Percentiles rank a stretch among this genome's conserved stretches.
Evolutionary conservation across 2,888 invertebrate species (phyloP).

Genomic region (Panzeria rudis): DNA sequence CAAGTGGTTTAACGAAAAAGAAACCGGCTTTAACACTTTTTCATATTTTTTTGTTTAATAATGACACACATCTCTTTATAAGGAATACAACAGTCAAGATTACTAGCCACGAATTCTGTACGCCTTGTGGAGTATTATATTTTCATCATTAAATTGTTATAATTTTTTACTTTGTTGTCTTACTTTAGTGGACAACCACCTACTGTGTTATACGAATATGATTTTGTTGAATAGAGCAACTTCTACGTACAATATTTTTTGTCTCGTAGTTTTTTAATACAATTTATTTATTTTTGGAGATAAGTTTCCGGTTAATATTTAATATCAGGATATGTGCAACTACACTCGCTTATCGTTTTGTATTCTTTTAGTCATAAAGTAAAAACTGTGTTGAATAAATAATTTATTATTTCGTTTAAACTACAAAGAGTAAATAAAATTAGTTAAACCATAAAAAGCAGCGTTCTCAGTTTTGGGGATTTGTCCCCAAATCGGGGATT

Average conservation of each 20-base stretch:
- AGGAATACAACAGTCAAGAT: slow-evolving; percentile 31
- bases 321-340: not conserved
- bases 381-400: slow-evolving; percentile 45
- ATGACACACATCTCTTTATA: slow-evolving; percentile 68
- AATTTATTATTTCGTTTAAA: slow-evolving; percentile 35
- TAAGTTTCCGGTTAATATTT: slow-evolving; percentile 57
- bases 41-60: slow-evolving; percentile 25
- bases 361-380: slow-evolving; percentile 5
- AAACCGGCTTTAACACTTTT: slow-evolving; percentile 60
- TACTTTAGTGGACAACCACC: slow-evolving; percentile 35
- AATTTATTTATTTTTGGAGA: slow-evolving; percentile 43
- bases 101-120: slow-evolving; percentile 15
- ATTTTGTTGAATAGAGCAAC: slow-evolving; percentile 28
- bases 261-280: not conserved
- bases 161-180: slow-evolving; percentile 13
- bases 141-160: slow-evolving; percentile 41
- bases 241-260: slow-evolving; percentile 52
- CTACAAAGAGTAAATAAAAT: slow-evolving; percentile 9
- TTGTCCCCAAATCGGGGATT: no score
- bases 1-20: slow-evolving; percentile 38
- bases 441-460: no score
- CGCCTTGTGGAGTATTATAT: slow-evolving; percentile 28
- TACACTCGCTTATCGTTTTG: slow-evolving; percentile 12
- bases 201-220: slow-evolving; percentile 37
- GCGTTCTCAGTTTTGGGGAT: no score